Evolutionary conservation across 2,888 invertebrate genomes (phyloP).

Genomic region (Drosophila mayaguana): DNA sequence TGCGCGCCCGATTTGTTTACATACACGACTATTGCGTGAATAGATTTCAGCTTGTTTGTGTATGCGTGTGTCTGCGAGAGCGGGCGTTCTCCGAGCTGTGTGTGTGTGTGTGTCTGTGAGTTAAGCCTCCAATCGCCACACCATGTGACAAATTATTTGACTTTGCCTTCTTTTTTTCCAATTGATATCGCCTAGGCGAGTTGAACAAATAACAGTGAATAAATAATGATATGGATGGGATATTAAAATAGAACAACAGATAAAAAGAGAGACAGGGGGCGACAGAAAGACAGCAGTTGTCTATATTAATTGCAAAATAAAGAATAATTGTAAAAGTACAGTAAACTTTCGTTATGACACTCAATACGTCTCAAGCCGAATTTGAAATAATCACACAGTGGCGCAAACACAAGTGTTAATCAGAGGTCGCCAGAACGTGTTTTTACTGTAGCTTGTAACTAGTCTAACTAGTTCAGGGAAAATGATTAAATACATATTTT

Average conservation of each 20-base stretch:
- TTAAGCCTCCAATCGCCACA: constrained; percentile 48
- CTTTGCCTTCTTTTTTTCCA: constrained; percentile 55
- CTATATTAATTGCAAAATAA: constrained; percentile 19
- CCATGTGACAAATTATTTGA: constrained; percentile 76
- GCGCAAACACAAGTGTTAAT: background rate
- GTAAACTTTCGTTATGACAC: constrained; percentile 4
- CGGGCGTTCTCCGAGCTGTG: constrained; percentile 1
- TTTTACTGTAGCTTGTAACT: background rate
- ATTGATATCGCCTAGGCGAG: constrained; percentile 52
- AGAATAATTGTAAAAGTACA: constrained; percentile 8
- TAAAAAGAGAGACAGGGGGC: constrained; percentile 1
- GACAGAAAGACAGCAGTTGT: constrained; percentile 7
- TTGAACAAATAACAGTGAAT: constrained; percentile 58
- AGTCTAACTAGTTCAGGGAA: constrained; percentile 4
- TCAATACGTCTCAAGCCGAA: background rate
- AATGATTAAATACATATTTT: constrained; percentile 28
- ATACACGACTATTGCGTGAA: constrained; percentile 17
- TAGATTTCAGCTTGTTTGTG: constrained; percentile 7
- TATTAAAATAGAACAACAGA: constrained; percentile 37
- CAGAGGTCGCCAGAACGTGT: background rate
- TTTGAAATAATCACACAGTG: constrained; percentile 7
- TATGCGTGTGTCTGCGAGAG: constrained; percentile 18
- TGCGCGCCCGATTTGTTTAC: constrained; percentile 65
- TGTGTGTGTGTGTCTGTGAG: constrained; percentile 14
- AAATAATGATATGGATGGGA: constrained; percentile 43